A percentile compares a stretch with the other conserved stretches of the same genome.
Conservation (phyloP, 2,888 invertebrate genomes). For the Pseudanteris insignis region DNA sequence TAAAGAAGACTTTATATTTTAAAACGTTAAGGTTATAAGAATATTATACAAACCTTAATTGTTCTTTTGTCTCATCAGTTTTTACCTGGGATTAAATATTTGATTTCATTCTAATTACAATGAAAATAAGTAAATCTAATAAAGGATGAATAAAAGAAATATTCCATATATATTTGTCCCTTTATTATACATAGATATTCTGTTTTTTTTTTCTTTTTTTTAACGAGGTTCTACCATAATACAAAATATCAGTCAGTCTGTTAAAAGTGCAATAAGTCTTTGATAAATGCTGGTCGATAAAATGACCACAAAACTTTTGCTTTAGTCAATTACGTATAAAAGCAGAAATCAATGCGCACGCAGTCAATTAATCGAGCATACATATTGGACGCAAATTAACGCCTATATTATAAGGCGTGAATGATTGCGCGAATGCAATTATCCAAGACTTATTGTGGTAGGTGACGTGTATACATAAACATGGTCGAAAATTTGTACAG, state of each 20-base stretch:
- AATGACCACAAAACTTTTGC: constrained; percentile 7
- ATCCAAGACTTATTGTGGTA: constrained; percentile 28
- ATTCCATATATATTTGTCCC: constrained; percentile 19
- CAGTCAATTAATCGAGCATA: too few relatives aligned
- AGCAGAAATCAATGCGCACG: too few relatives aligned
- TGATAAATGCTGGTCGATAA: constrained; percentile 19
- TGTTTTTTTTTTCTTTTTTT: constrained; percentile 37
- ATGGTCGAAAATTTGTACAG: constrained; percentile 51
- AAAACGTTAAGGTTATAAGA: too few relatives aligned
- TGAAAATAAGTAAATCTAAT: too few relatives aligned
- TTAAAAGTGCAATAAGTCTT: constrained; percentile 47
- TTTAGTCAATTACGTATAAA: too few relatives aligned
- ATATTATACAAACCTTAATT: too few relatives aligned
- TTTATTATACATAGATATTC: constrained; percentile 45
- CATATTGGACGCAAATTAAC: too few relatives aligned
- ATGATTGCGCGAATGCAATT: constrained; percentile 22
- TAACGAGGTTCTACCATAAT: constrained; percentile 46
- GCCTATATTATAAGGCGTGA: constrained; percentile 7
- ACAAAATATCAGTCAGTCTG: constrained; percentile 61
- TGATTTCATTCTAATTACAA: too few relatives aligned
- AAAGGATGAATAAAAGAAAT: too few relatives aligned
- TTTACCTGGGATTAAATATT: too few relatives aligned
- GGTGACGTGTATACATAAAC: constrained; percentile 41
- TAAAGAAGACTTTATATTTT: too few relatives aligned
- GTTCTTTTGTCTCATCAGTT: too few relatives aligned